A percentile compares a stretch with the other conserved stretches of the same genome.
phyloP scores from a whole-genome alignment of 2,888 invertebrate genomes.

The Ophion ellenae region DNA sequence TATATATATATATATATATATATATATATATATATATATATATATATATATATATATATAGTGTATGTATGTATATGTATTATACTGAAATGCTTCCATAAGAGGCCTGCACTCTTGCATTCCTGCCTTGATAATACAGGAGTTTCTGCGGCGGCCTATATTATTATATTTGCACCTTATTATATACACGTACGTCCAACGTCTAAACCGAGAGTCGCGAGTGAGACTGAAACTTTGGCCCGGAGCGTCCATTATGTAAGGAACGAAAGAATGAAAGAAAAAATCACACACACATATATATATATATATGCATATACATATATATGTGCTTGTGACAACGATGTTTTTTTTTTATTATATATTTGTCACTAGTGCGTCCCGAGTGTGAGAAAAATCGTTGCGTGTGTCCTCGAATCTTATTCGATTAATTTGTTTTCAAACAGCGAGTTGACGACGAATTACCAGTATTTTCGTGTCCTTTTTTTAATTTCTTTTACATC shows the following conservation, averaged over 20 bases:
- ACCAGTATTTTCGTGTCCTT: constrained; percentile 81
- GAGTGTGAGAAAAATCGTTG: constrained; percentile 53
- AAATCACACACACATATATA: background rate
- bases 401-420: constrained; percentile 59
- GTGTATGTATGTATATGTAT: constrained; percentile 71
- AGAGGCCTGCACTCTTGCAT: constrained; percentile 76
- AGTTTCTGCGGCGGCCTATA: constrained; percentile 73
- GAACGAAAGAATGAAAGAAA: constrained; percentile 41
- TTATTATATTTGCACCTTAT: constrained; percentile 44
- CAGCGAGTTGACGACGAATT: constrained; percentile 76
- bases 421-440: constrained; percentile 58
- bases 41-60: constrained; percentile 69
- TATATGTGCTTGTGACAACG: constrained; percentile 16
- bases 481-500: constrained; percentile 60
- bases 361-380: constrained; percentile 41
- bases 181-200: constrained; percentile 56
- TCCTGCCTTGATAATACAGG: constrained; percentile 79
- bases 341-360: constrained; percentile 32
- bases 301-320: constrained; percentile 33
- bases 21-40: constrained; percentile 72
- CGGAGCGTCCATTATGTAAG: constrained; percentile 52
- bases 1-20: constrained; percentile 69
- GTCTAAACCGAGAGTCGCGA: constrained; percentile 73
- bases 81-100: constrained; percentile 79
- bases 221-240: constrained; percentile 80